A percentile compares a stretch with the other conserved stretches of the same genome.
phyloP scores from a whole-genome alignment of 2,113 vertebrate species.

The Anthoscopus minutus region DNA sequence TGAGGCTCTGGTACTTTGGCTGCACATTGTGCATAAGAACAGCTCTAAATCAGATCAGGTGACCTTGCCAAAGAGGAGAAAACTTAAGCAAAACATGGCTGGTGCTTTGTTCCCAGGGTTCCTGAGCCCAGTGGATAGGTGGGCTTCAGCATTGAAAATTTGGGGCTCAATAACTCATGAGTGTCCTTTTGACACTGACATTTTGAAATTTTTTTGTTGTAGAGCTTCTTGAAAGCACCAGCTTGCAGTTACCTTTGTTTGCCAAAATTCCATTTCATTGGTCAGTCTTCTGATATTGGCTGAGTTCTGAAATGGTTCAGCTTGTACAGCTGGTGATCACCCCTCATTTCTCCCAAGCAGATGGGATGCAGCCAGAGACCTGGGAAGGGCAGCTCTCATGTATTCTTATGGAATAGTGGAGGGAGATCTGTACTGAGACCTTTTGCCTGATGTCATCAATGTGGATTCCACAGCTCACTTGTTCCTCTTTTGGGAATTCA shows the following conservation, averaged over 20 bases:
- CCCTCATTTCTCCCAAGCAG: neutral
- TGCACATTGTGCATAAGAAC: neutral
- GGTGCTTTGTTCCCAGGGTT: neutral
- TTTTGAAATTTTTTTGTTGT: neutral
- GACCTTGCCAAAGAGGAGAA: neutral
- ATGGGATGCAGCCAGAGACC: fast-evolving
- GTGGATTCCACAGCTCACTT: neutral
- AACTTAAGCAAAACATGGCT: fast-evolving
- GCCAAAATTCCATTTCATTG: neutral
- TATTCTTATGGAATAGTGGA: fast-evolving
- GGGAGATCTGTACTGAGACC: neutral
- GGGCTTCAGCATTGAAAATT: neutral
- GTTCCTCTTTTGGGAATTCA: neutral
- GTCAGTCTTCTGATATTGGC: neutral
- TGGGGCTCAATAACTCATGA: neutral
- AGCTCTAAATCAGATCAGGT: neutral
- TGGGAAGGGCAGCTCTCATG: neutral
- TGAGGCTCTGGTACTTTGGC: neutral
- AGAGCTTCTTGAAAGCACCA: neutral
- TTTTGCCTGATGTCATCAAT: neutral
- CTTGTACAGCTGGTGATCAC: neutral
- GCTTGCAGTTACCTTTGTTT: neutral
- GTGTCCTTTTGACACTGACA: neutral
- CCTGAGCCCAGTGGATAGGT: neutral
- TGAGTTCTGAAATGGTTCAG: neutral